Percentiles rank a stretch among this genome's conserved stretches.
Evolutionary conservation across 2,888 invertebrate species (phyloP).

Genomic region (Athalia circularis): DNA sequence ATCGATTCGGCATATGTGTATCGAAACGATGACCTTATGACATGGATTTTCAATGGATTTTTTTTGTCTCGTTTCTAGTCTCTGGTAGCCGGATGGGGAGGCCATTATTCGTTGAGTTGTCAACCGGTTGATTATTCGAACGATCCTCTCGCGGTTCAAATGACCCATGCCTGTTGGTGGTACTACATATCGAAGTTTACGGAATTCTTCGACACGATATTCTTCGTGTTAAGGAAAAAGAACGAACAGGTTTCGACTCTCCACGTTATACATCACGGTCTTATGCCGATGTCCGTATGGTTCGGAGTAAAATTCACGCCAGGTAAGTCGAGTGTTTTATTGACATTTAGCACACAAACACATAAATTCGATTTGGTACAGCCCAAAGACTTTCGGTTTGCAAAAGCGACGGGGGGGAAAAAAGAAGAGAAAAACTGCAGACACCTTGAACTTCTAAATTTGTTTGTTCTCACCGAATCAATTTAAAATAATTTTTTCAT

Average conservation of each 20-base stretch:
- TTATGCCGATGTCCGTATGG: conserved; percentile 97
- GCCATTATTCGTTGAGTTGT: conserved; percentile 84
- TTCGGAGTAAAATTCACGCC: conserved; percentile 92
- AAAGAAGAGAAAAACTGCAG: too few species aligned
- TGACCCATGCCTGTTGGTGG: conserved; percentile 93
- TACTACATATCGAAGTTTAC: conserved; percentile 96
- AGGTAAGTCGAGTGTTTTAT: conserved; percentile 76
- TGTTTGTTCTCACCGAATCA: too few species aligned
- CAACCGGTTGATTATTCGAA: conserved; percentile 88
- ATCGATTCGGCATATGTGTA: too few species aligned
- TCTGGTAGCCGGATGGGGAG: conserved; percentile 82
- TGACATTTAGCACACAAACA: neutral
- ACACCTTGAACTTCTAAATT: too few species aligned
- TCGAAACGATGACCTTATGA: too few species aligned
- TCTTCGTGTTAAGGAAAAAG: conserved; percentile 96
- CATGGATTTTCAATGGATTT: conserved; percentile 5
- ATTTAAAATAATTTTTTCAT: too few species aligned
- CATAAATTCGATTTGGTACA: too few species aligned
- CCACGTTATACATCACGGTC: conserved; percentile 96
- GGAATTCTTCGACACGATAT: conserved; percentile 95
- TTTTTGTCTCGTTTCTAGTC: conserved; percentile 73
- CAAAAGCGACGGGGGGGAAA: too few species aligned
- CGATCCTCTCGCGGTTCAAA: conserved; percentile 81
- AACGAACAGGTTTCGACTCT: conserved; percentile 92
- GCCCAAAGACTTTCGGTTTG: too few species aligned